phyloP scores from a whole-genome alignment of 1,140 invertebrate species.

The Cephus cinctus region DNA sequence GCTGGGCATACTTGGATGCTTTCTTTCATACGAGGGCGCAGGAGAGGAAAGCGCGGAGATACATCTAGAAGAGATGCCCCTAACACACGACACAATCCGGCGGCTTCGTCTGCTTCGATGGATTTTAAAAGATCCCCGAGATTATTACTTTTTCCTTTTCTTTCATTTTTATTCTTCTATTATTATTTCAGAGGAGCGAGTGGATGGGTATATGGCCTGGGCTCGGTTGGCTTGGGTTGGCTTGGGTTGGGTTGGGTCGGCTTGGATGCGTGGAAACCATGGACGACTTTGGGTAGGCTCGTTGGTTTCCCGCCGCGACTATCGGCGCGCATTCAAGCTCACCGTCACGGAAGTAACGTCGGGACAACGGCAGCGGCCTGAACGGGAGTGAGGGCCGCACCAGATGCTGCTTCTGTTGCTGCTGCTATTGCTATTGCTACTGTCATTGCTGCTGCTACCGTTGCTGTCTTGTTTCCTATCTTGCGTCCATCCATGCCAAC shows the following conservation, averaged over 20 bases:
- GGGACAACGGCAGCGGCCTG: slow-evolving; percentile 48
- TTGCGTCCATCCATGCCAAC: background rate
- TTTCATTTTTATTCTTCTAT: slow-evolving; percentile 47
- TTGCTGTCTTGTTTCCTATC: slow-evolving; percentile 12
- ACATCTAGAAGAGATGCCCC: slow-evolving; percentile 20
- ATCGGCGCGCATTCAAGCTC: slow-evolving; percentile 55
- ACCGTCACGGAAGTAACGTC: slow-evolving; percentile 55
- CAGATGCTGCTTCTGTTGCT: slow-evolving; percentile 18
- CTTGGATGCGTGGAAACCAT: slow-evolving; percentile 47
- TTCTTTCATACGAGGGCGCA: too few relatives aligned
- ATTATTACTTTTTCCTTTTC: slow-evolving; percentile 55
- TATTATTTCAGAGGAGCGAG: slow-evolving; percentile 48
- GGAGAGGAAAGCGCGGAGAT: slow-evolving; percentile 23
- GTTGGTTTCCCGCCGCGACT: slow-evolving; percentile 51
- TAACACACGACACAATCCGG: slow-evolving; percentile 51
- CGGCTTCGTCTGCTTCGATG: slow-evolving; percentile 54
- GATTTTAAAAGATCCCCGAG: slow-evolving; percentile 57
- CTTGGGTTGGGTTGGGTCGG: slow-evolving; percentile 21
- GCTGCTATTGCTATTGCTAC: slow-evolving; percentile 1
- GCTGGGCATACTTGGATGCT: too few relatives aligned
- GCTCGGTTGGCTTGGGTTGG: slow-evolving; percentile 6
- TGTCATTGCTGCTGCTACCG: slow-evolving; percentile 12
- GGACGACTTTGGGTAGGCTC: slow-evolving; percentile 54
- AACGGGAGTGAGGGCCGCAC: slow-evolving; percentile 32
- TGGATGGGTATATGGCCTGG: slow-evolving; percentile 22